Conservation (phyloP, 1,140 invertebrate genomes). For the Drosophila leontia region DNA sequence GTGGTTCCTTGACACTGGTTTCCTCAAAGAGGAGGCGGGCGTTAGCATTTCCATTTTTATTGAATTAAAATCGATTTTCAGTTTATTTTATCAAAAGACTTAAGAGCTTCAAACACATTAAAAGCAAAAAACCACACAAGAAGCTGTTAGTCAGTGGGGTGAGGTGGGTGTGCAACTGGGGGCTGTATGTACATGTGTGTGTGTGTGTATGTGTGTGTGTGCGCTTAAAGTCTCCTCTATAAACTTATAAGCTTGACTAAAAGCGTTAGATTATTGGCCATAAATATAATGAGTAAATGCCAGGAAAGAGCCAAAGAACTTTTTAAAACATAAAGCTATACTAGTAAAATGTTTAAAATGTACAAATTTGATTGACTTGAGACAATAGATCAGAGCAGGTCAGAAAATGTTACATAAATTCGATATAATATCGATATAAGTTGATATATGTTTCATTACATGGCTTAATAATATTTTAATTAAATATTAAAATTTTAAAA, state of each 20-base stretch:
- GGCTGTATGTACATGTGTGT: background rate
- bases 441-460: background rate
- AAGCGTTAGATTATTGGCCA: conserved; percentile 6
- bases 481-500: too few species aligned
- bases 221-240: conserved; percentile 4
- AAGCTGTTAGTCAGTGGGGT: conserved; percentile 4
- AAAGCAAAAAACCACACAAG: conserved; percentile 55
- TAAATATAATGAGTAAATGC: conserved; percentile 2
- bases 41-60: conserved; percentile 60
- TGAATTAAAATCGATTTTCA: conserved; percentile 66
- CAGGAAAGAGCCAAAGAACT: background rate
- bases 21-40: background rate
- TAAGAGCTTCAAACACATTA: conserved; percentile 66
- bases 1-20: conserved; percentile 16
- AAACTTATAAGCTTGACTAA: conserved; percentile 20
- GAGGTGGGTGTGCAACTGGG: background rate
- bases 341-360: background rate
- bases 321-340: background rate
- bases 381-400: background rate
- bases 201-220: too few species aligned
- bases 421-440: background rate
- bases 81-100: conserved; percentile 67
- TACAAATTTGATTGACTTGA: background rate
- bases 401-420: background rate
- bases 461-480: too few species aligned